Evolutionary conservation across 2,888 invertebrate species (phyloP).

Genomic region (Drosophila anomalata): DNA sequence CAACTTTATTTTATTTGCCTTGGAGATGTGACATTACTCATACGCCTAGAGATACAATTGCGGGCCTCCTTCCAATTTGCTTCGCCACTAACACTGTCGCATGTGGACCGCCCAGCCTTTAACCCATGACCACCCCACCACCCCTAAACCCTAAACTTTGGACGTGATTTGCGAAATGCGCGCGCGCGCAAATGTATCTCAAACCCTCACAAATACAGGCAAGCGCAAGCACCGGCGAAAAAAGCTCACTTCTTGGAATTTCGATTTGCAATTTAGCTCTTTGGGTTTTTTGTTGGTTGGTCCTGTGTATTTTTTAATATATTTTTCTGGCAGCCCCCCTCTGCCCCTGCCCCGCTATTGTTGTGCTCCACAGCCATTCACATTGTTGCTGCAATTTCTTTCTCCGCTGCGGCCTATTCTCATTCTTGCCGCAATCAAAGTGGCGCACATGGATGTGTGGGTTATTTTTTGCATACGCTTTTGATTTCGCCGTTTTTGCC

Average conservation of each 20-base stretch:
- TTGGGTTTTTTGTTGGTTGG: conserved; percentile 51
- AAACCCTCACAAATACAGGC: conserved; percentile 26
- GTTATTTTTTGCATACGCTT: conserved; percentile 68
- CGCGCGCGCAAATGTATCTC: conserved; percentile 75
- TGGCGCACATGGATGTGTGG: conserved; percentile 33
- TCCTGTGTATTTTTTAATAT: conserved; percentile 21
- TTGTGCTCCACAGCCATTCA: conserved; percentile 57
- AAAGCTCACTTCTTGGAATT: conserved; percentile 74
- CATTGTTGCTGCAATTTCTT: conserved; percentile 73
- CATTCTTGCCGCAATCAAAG: conserved; percentile 68
- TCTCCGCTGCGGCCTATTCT: conserved; percentile 66
- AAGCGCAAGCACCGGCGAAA: conserved; percentile 18
- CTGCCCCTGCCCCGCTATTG: conserved; percentile 61
- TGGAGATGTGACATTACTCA: conserved; percentile 21
- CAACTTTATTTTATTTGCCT: neutral
- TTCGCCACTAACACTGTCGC: conserved; percentile 4
- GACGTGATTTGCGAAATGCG: conserved; percentile 46
- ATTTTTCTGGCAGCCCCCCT: conserved; percentile 39
- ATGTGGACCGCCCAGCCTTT: conserved; percentile 29
- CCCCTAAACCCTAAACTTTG: conserved; percentile 45
- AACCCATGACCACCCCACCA: conserved; percentile 53
- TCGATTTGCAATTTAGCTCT: conserved; percentile 78
- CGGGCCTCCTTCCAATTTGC: conserved; percentile 20
- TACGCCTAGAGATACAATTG: conserved; percentile 47
- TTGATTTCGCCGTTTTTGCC: conserved; percentile 61